A percentile compares a stretch with the other conserved stretches of the same genome.
phyloP scores from a whole-genome alignment of 2,113 vertebrate species.

The Piaya cayana region DNA sequence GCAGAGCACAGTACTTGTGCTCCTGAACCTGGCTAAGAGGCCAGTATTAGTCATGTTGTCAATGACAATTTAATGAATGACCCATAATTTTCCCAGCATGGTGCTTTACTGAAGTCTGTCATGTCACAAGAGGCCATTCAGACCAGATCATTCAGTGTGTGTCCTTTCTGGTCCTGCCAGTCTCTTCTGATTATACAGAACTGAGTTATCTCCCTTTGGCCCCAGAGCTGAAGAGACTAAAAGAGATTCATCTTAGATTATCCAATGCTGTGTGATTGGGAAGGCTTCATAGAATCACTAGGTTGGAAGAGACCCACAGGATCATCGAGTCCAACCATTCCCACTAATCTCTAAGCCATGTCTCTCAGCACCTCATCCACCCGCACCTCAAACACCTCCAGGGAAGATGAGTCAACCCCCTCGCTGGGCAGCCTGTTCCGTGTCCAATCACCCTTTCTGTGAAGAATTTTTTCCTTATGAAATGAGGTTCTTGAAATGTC shows the following conservation, averaged over 20 bases:
- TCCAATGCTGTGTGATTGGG: neutral
- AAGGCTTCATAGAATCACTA: too few relatives aligned
- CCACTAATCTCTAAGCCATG: too few relatives aligned
- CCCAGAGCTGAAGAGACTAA: rapidly evolving
- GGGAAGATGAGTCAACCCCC: too few relatives aligned
- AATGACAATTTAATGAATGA: neutral
- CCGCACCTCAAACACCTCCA: too few relatives aligned
- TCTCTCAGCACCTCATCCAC: too few relatives aligned
- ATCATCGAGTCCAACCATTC: too few relatives aligned
- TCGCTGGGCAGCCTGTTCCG: too few relatives aligned
- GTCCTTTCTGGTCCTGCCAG: neutral
- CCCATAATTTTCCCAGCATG: rapidly evolving
- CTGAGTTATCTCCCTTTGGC: neutral
- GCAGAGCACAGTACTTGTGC: neutral
- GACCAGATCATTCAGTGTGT: neutral
- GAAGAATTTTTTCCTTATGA: too few relatives aligned
- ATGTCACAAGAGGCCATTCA: rapidly evolving
- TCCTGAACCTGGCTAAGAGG: neutral
- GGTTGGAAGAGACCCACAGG: too few relatives aligned
- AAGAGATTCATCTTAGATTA: neutral
- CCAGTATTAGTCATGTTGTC: neutral
- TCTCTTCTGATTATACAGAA: neutral
- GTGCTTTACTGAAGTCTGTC: neutral
- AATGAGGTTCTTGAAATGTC: neutral
- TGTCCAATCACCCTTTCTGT: too few relatives aligned